Evolutionary conservation across 2,113 vertebrate species (phyloP).

Genomic region (Ictalurus furcatus): DNA sequence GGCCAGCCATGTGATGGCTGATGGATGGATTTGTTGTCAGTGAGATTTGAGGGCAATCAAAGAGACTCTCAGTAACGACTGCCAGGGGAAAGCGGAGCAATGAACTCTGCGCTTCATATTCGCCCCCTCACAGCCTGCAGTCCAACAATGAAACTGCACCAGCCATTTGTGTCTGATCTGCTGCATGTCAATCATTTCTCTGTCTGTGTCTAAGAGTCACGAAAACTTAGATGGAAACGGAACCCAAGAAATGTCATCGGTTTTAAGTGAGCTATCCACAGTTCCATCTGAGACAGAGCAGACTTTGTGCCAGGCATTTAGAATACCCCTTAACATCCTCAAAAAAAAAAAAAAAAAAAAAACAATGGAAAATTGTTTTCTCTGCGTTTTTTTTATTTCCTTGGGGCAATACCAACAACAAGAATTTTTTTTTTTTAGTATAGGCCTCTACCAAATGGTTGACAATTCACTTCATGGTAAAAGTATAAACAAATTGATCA

Average conservation of each 20-base stretch:
- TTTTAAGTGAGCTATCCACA: neutral
- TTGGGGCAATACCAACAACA: too few relatives aligned
- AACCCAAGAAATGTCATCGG: constrained; percentile 19
- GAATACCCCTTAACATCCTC: neutral
- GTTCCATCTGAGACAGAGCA: neutral
- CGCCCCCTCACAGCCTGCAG: constrained; percentile 43
- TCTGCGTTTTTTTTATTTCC: too few relatives aligned
- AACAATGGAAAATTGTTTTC: too few relatives aligned
- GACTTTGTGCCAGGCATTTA: neutral
- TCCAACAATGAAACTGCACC: constrained; percentile 40
- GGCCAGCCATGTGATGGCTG: constrained; percentile 50
- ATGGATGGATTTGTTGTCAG: constrained; percentile 60
- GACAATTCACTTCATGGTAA: too few relatives aligned
- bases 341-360: too few relatives aligned
- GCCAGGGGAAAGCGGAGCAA: constrained; percentile 50
- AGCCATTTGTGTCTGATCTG: constrained; percentile 41
- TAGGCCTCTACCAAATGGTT: too few relatives aligned
- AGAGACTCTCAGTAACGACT: constrained; percentile 47
- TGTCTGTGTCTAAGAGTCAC: constrained; percentile 11
- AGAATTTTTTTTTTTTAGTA: too few relatives aligned
- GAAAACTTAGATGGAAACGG: constrained; percentile 17
- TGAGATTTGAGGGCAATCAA: constrained; percentile 54
- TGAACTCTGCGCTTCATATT: constrained; percentile 48
- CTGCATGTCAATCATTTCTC: constrained; percentile 47
- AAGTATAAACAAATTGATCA: too few relatives aligned